These are phyloP conservation scores for Salvator merianae DNA, from an alignment of 2,113 vertebrate species.

Conservation along the genomic window DNA sequence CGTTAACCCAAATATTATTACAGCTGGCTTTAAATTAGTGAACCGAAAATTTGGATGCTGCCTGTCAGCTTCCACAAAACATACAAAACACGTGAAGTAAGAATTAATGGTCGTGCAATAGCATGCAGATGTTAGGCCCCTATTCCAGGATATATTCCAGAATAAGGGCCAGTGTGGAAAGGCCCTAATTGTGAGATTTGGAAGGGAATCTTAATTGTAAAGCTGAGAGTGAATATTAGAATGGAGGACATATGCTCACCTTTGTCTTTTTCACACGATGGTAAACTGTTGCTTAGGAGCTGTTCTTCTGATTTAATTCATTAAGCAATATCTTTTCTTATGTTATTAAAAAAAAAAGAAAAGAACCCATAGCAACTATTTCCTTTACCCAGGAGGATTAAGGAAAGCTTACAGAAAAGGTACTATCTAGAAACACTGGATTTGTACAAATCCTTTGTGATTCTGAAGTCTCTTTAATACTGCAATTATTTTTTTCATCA, in stretches of 20 bases:
- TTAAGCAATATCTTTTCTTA: neutral
- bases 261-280: conserved; percentile 3
- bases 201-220: conserved; percentile 22
- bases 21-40: conserved; percentile 34
- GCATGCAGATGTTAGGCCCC: too few relatives aligned
- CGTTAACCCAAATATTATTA: conserved; percentile 23
- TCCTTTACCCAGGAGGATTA: neutral
- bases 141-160: too few relatives aligned
- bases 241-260: conserved; percentile 5
- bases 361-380: neutral
- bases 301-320: neutral
- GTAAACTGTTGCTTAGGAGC: conserved; percentile 11
- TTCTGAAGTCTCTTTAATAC: neutral
- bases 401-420: neutral
- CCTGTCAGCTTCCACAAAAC: conserved; percentile 21
- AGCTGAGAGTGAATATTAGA: conserved; percentile 17
- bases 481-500: neutral
- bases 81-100: neutral
- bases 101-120: too few relatives aligned
- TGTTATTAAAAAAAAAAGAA: neutral
- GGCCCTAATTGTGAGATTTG: conserved; percentile 7
- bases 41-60: conserved; percentile 31
- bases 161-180: too few relatives aligned
- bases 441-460: too few relatives aligned
- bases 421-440: too few relatives aligned